Evolutionary conservation across 2,888 invertebrate species (phyloP), one percentile per base, ranked within the genome.

Genomic region (Gandaritis pyraliata): DNA sequence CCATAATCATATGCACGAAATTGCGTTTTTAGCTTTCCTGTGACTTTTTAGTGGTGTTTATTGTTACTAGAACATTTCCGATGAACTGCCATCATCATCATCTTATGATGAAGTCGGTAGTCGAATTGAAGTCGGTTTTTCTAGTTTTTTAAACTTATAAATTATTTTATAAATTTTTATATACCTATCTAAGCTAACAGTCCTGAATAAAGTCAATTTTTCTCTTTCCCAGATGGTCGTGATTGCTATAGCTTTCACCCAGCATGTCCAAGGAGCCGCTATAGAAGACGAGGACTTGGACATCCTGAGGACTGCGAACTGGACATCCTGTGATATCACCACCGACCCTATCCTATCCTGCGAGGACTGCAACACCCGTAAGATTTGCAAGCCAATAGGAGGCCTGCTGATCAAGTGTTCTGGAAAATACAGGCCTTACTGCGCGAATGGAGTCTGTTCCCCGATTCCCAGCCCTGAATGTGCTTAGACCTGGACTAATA

Each of bases 401-500:
- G 87, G 86, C 0, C 41, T 85, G 6, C 58, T 87, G 15, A 75
- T 72, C 18, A 7, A 61, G 1, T 89, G 89, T 67, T 46, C 59
- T 0, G 72, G 75, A 50, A 75, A 78, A 0, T 54, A 45, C 36
- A 79, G 58, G 56, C 85, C 87, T 5, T 71, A 84, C 60, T 89
- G 89, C 65, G 83, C 81, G 29, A 76, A 77, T 55, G 88, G 88
- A 1, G 62, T 81, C 3, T 88, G 88, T 64, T 81, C 85, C 0
- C 49, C 76, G 2, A 52, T 73, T 0, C 83, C 85, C 0, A 81
- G 76, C 47, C 63, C 70, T n/a, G 73, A 72, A 29, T 87, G 87
- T 58, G 61, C 51, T 6, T 39, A 47, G 10, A 30, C 23, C n/a
- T 23, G 41, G 36, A 15, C 30, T 15, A 39, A n/a, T n/a, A n/a